Conservation (phyloP, 2,888 invertebrate species). For the Diplolepis rosae region DNA sequence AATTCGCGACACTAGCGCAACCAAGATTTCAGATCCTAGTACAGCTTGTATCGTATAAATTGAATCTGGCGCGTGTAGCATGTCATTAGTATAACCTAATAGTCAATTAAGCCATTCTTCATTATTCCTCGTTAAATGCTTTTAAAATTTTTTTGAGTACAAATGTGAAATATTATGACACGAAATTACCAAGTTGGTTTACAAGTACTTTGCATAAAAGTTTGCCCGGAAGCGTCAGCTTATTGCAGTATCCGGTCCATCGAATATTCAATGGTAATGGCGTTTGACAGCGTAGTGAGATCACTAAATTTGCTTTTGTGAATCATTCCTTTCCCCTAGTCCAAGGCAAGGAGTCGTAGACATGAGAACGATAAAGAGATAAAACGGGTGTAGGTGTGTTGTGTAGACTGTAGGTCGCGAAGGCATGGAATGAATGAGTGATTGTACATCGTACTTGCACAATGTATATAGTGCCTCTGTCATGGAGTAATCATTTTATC, state of each 20-base stretch:
- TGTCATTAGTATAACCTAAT: slow-evolving; percentile 39
- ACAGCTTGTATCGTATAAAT: background rate
- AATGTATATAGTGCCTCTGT: slow-evolving; percentile 3
- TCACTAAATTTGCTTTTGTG: slow-evolving; percentile 24
- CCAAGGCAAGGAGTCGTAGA: background rate
- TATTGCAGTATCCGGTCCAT: slow-evolving; percentile 13
- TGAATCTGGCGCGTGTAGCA: slow-evolving; percentile 37
- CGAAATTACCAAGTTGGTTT: background rate
- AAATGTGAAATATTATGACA: background rate
- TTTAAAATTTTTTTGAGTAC: slow-evolving; percentile 7
- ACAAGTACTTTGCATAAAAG: background rate
- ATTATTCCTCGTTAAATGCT: slow-evolving; percentile 23
- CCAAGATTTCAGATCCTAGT: no score
- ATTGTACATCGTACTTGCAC: background rate
- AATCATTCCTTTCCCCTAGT: slow-evolving; percentile 12
- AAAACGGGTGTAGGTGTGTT: slow-evolving; percentile 12
- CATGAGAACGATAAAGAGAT: background rate
- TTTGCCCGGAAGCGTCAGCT: background rate
- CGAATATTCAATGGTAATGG: slow-evolving; percentile 11
- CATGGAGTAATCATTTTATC: slow-evolving; percentile 25
- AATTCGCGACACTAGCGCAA: no score
- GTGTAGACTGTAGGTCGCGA: background rate
- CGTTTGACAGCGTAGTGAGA: background rate
- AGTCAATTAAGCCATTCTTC: slow-evolving; percentile 37
- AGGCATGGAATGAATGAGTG: background rate